Conservation (phyloP, 1,140 invertebrate species). For the Caenorhabditis tropicalis region DNA sequence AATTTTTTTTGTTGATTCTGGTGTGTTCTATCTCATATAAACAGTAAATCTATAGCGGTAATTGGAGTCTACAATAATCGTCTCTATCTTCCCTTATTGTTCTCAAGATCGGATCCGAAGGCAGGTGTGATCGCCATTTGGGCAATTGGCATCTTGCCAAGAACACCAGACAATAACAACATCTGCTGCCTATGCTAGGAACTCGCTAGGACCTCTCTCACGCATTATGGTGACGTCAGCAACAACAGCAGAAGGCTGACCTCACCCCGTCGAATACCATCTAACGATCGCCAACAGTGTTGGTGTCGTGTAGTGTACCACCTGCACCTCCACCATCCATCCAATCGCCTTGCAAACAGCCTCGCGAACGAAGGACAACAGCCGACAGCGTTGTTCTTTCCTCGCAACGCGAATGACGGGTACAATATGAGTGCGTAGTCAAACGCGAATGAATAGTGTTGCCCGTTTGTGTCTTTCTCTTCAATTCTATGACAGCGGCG, state of each 20-base stretch:
- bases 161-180: background rate
- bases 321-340: background rate
- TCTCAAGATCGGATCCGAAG: background rate
- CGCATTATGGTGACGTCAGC: constrained; percentile 13
- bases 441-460: background rate
- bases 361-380: constrained; percentile 3
- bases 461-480: constrained; percentile 16
- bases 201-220: background rate
- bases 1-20: no score
- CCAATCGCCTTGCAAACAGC: constrained; percentile 1
- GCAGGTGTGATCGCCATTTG: constrained; percentile 1
- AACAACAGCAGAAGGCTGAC: background rate
- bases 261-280: background rate
- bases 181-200: background rate
- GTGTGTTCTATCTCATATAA: no score
- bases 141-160: background rate
- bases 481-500: constrained; percentile 2
- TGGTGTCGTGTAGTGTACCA: background rate
- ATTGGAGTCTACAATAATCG: background rate
- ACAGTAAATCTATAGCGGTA: no score
- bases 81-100: background rate
- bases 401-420: background rate
- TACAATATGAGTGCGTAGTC: constrained; percentile 14
- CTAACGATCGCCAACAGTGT: background rate
- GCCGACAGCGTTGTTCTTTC: background rate